phyloP scores from a whole-genome alignment of 2,888 invertebrate genomes.

The Ceraclea dissimilis region DNA sequence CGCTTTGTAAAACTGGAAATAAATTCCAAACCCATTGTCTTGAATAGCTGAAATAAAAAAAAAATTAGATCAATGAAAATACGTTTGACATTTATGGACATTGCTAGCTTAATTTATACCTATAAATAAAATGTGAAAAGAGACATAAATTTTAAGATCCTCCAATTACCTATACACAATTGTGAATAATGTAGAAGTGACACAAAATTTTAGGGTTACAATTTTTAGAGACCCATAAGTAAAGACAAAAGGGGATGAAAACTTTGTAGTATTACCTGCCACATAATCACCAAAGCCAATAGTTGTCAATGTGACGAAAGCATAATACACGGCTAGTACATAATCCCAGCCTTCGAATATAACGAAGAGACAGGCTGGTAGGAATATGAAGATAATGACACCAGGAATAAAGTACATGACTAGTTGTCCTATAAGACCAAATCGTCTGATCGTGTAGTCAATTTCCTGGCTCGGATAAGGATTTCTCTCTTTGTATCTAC shows the following conservation, averaged over 20 bases:
- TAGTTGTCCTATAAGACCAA: slow-evolving; percentile 72
- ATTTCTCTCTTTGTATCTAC: slow-evolving; percentile 69
- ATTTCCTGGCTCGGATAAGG: slow-evolving; percentile 50
- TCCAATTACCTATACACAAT: too few species aligned
- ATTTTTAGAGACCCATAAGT: too few species aligned
- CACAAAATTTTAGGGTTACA: too few species aligned
- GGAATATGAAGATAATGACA: slow-evolving; percentile 75
- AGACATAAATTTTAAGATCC: too few species aligned
- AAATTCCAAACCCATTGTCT: slow-evolving; percentile 49
- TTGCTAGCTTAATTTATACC: too few species aligned
- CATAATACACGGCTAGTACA: slow-evolving; percentile 76
- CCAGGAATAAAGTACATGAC: slow-evolving; percentile 83
- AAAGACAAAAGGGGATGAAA: too few species aligned
- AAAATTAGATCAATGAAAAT: too few species aligned
- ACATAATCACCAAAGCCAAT: slow-evolving; percentile 93
- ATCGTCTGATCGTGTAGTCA: slow-evolving; percentile 57
- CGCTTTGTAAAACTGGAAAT: slow-evolving; percentile 67
- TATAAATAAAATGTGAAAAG: too few species aligned
- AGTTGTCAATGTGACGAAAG: slow-evolving; percentile 79
- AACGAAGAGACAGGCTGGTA: slow-evolving; percentile 78
- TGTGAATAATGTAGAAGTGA: too few species aligned
- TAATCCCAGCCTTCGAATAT: slow-evolving; percentile 83
- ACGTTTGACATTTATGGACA: too few species aligned
- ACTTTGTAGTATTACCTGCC: too few species aligned
- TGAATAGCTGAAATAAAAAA: slow-evolving; percentile 38